These are phyloP conservation scores for Orchesella cincta DNA, from an alignment of 1,140 invertebrate genomes.

Conservation along the genomic window DNA sequence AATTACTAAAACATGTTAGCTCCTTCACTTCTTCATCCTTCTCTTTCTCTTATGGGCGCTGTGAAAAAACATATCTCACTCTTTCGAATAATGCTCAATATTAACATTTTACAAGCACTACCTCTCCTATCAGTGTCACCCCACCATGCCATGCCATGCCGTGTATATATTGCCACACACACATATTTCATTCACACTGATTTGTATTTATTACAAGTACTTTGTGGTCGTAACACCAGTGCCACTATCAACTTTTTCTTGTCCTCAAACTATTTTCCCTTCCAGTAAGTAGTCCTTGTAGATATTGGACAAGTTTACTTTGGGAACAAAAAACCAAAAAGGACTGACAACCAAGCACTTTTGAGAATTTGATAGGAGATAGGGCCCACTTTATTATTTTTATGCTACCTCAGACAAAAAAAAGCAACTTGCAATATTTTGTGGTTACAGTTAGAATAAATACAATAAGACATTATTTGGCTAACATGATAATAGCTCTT, in stretches of 20 bases:
- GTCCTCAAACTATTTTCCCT: background rate
- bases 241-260: background rate
- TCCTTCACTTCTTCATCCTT: too few species aligned
- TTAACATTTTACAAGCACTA: background rate
- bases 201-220: background rate
- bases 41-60: too few species aligned
- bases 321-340: background rate
- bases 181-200: background rate
- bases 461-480: too few species aligned
- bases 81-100: too few species aligned
- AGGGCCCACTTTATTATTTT: background rate
- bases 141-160: too few species aligned
- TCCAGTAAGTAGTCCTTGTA: background rate
- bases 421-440: background rate
- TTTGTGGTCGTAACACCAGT: background rate
- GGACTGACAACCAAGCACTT: background rate
- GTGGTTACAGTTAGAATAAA: too few species aligned
- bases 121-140: background rate
- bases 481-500: slow-evolving; percentile 1
- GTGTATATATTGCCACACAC: too few species aligned
- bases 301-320: background rate
- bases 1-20: too few species aligned
- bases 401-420: background rate
- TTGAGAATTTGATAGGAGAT: background rate
- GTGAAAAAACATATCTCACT: too few species aligned